Base-by-base conservation (phyloP, 2,888 invertebrate species). In the Malacosoma neustria region DNA sequence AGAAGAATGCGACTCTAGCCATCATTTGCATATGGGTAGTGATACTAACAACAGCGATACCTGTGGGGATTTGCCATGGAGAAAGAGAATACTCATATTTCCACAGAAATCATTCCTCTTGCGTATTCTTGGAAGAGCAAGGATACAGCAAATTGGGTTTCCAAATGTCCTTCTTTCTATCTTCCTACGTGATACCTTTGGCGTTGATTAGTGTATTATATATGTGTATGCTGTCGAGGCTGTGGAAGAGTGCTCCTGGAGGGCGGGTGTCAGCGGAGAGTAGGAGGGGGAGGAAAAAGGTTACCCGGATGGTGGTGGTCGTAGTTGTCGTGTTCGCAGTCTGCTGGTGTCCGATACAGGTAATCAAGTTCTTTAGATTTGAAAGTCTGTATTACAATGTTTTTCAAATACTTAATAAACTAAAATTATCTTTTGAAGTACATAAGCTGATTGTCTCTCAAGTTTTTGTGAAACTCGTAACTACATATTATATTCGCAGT, bases 261-360 rank as follows among this genome's bases (percentile, higher is more conserved):
- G 92, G 93, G 14, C 89, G 91, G 54, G 90, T 91, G 42, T 93
- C 93, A 14, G 93, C 92, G 3, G 95, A 96, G 69, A 92, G 91
- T 56, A 89, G 93, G 43, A 89, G 94, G 47, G 94, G 95, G 44
- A 94, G 95, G 79, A 92, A 93, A 74, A 89, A 96, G 49, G 97
- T 97, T 29, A 98, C 97, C 4, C 88, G 95, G 46, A 92, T 98
- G 92, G 96, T 98, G 12, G 91, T 96, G 42, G 92, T 96, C 36
- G 95, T 97, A 36, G 95, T 97, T 1, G 91, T 95, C 36, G 95
- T 95, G 34, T 98, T 98, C 73, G 96, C 97, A 12, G 88, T 96
- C 31, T 96, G 97, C 80, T 97, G 97, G 97, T 91, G 94, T 58
- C 98, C 98, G 14, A 94, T 98, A 63, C 96, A 97, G 88, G 92